phyloP scores from a whole-genome alignment of 2,888 invertebrate genomes.

The Tubiluchus corallicola region DNA sequence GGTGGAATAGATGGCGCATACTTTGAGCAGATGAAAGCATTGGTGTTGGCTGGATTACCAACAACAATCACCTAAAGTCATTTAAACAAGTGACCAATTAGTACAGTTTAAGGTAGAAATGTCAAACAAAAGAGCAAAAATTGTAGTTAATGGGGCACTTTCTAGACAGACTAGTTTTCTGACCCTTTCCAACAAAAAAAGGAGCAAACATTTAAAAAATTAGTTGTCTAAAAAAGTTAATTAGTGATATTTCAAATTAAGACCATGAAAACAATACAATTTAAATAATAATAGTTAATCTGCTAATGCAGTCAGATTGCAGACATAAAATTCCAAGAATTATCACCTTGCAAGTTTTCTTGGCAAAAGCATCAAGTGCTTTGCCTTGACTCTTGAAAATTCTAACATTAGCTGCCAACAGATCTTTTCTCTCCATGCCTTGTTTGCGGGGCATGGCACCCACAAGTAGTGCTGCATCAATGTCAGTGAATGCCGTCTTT shows the following conservation, averaged over 20 bases:
- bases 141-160: too few relatives aligned
- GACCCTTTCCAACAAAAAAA: too few relatives aligned
- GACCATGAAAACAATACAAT: too few relatives aligned
- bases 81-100: too few relatives aligned
- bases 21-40: constrained; percentile 82
- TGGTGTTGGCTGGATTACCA: constrained; percentile 98
- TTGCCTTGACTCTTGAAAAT: constrained; percentile 94
- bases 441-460: constrained; percentile 94
- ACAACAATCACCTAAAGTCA: constrained; percentile 62
- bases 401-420: constrained; percentile 87
- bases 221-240: too few relatives aligned
- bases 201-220: too few relatives aligned
- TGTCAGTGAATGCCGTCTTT: constrained; percentile 79
- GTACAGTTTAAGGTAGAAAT: too few relatives aligned
- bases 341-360: constrained; percentile 67
- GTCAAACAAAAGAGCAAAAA: too few relatives aligned
- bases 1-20: constrained; percentile 89
- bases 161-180: too few relatives aligned
- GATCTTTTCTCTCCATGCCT: constrained; percentile 97
- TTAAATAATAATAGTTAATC: too few relatives aligned
- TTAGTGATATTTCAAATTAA: too few relatives aligned
- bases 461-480: constrained; percentile 85
- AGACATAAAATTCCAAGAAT: constrained; percentile 2
- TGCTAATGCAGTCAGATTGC: too few relatives aligned
- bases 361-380: constrained; percentile 71